Conservation (phyloP, 2,797 vertebrate genomes). For the Rallus crepitans region DNA sequence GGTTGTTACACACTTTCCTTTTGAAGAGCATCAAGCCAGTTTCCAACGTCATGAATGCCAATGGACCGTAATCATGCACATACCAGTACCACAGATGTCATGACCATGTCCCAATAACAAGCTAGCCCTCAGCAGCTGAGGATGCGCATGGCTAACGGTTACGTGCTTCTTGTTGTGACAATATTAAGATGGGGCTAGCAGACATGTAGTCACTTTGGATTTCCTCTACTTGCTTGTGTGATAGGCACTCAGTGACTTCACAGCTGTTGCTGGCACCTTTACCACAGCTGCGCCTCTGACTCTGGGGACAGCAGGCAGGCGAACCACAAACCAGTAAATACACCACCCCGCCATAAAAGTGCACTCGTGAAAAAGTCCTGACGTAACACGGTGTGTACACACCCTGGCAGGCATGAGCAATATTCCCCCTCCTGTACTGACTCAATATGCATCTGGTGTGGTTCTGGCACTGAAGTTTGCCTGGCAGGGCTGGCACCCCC, state of each 20-base stretch:
- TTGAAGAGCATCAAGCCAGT: not conserved
- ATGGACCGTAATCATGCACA: fast-evolving
- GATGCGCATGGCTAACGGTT: not conserved
- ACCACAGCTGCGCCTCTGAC: not conserved
- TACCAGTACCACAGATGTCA: not conserved
- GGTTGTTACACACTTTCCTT: not conserved
- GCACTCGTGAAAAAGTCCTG: fast-evolving
- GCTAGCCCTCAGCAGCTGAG: not conserved
- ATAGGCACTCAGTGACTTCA: not conserved
- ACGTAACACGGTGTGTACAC: not conserved
- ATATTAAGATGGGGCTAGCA: not conserved
- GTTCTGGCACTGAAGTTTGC: fast-evolving
- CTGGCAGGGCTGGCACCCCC: not conserved
- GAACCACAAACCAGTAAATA: not conserved
- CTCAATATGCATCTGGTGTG: fast-evolving
- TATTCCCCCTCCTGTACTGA: too few relatives aligned
- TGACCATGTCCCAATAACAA: not conserved
- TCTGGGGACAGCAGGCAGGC: not conserved
- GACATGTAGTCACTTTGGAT: not conserved
- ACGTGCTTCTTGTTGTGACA: not conserved
- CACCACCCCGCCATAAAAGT: not conserved
- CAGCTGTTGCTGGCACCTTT: not conserved
- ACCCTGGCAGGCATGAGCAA: not conserved
- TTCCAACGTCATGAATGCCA: fast-evolving
- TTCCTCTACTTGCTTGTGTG: not conserved